Base-by-base conservation (phyloP, 2,113 vertebrate genomes). In the Tauraco erythrolophus region DNA sequence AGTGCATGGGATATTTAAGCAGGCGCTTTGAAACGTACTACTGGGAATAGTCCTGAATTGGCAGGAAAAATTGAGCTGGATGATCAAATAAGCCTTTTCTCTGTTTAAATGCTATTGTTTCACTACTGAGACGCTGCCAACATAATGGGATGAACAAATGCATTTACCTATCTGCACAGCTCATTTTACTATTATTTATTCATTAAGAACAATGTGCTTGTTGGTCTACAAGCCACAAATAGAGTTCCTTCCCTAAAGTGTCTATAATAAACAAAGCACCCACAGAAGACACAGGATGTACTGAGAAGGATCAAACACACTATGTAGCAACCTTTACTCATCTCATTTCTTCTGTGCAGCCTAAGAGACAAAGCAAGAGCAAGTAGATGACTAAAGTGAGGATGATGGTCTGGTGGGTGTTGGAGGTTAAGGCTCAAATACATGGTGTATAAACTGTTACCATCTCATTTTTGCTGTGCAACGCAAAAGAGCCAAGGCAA, bases 141-240 rank as follows among this genome's bases (percentile, higher is more conserved):
- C 0, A 0, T 45, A 83, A 79, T 19, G 50, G 65, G 81, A 92
- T 54, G 78, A 92, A 76, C 65, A 93, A 90, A 93, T 43, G 31
- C 66, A 66, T 88, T 89, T 88, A 62, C 50, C 71, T 53, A 88
- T 57, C 84, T 88, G 70, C 82, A 82, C 51, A 85, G 89, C 71
- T 90, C 82, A 46, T 93, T 93, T 90, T 79, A 77, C 82, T 92
- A 86, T 94, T 90, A 93, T 88, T 97, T 97, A 97, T 94, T 96
- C 90, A 88, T 93, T 90, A 90, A 83, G 62, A 94, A 88, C 77
- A 85, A 58, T 6, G 58, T 13, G 68, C n/a, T 74, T 81, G 86
- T 37, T 90, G 78, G 88, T 90, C 15, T 69, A 80, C 82, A 90
- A 95, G 75, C 92, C 90, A 74, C 90, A 94, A 54, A 88, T 74